Percentiles rank a stretch among this genome's conserved stretches.
Conservation (phyloP, 2,888 invertebrate genomes). For the Empis stercorea region DNA sequence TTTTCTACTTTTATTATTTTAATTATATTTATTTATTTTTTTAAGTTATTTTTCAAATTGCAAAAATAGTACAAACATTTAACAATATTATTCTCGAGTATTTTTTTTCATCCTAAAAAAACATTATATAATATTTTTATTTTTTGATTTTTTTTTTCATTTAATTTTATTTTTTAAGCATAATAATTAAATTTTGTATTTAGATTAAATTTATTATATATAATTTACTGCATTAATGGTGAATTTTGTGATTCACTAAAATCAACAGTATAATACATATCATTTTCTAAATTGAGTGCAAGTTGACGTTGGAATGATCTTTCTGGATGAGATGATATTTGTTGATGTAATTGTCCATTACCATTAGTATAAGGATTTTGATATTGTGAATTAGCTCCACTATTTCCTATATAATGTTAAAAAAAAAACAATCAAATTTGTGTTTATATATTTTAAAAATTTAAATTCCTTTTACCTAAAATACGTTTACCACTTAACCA, state of each 20-base stretch:
- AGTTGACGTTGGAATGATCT: conserved; percentile 40
- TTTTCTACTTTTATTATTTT: background rate
- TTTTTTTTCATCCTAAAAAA: too few species aligned
- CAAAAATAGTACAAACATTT: too few species aligned
- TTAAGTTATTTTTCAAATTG: too few species aligned
- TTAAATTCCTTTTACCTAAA: conserved; percentile 11
- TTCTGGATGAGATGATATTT: conserved; percentile 22
- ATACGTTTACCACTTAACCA: conserved; percentile 47
- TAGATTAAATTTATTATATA: conserved; percentile 7
- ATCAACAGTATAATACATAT: conserved; percentile 66
- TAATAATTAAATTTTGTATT: conserved; percentile 2
- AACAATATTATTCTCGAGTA: too few species aligned
- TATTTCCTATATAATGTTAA: conserved; percentile 13
- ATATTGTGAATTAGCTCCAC: conserved; percentile 4
- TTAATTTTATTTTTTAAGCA: conserved; percentile 6
- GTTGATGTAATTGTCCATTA: conserved; percentile 22
- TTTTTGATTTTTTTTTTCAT: conserved; percentile 8
- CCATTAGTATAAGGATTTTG: conserved; percentile 14
- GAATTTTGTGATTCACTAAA: conserved; percentile 65
- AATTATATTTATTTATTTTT: background rate
- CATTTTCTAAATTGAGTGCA: conserved; percentile 51
- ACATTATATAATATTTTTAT: background rate
- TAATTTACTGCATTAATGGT: conserved; percentile 56
- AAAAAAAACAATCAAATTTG: too few species aligned
- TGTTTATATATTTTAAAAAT: too few species aligned